Evolutionary conservation across 2,113 vertebrate genomes (phyloP).

Genomic region (Chamaea fasciata): DNA sequence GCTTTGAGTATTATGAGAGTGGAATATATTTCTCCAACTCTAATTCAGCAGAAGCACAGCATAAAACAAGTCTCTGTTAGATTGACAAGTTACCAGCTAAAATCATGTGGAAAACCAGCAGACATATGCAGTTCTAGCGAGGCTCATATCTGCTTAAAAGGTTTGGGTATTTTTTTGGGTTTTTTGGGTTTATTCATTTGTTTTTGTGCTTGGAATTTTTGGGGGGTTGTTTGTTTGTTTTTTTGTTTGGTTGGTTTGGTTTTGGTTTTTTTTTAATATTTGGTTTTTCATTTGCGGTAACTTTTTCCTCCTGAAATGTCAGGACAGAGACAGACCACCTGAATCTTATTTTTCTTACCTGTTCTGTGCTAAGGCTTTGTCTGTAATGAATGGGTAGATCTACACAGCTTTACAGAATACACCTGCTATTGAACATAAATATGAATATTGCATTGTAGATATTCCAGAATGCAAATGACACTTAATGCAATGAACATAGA

Average conservation of each 20-base stretch:
- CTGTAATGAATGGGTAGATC: neutral
- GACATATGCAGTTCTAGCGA: neutral
- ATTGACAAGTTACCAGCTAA: neutral
- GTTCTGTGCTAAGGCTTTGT: neutral
- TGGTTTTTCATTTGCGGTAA: neutral
- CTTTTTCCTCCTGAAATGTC: neutral
- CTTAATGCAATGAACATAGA: neutral
- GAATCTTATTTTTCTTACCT: neutral
- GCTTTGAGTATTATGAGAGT: neutral
- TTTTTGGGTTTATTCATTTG: too few relatives aligned
- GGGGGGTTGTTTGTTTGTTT: accelerated
- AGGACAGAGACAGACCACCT: neutral
- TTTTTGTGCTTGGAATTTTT: neutral
- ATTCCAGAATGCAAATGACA: neutral
- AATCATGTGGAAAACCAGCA: neutral
- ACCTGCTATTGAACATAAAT: neutral
- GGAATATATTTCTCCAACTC: neutral
- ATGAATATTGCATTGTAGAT: neutral
- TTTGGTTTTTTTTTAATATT: neutral
- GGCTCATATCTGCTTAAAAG: neutral
- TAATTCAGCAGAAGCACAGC: neutral
- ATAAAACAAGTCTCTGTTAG: neutral
- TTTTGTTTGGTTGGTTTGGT: neutral
- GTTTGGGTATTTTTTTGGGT: too few relatives aligned
- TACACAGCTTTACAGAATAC: neutral